Conservation (phyloP, 2,113 vertebrate genomes). For the Danio rerio region DNA sequence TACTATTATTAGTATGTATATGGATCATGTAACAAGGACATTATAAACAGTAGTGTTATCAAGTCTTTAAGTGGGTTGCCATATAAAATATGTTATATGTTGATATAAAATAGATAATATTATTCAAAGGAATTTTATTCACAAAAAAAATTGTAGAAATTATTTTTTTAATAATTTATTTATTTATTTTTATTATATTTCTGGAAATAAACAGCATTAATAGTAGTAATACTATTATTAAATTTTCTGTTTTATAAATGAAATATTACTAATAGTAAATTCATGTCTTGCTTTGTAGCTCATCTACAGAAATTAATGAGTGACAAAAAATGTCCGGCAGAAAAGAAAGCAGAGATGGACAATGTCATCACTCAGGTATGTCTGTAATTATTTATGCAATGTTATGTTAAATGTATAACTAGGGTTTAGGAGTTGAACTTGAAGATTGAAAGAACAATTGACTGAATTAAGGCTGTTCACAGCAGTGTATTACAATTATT, state of each 20-base stretch:
- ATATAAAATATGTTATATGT: too few species aligned
- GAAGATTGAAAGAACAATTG: not conserved
- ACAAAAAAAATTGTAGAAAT: too few species aligned
- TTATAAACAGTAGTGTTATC: too few species aligned
- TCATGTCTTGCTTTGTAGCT: constrained; percentile 70
- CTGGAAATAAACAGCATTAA: not conserved
- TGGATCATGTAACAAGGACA: too few species aligned
- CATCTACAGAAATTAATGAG: constrained; percentile 97
- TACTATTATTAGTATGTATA: too few species aligned
- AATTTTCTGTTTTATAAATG: not conserved
- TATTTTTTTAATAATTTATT: too few species aligned
- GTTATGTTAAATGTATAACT: not conserved
- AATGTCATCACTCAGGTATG: constrained; percentile 88
- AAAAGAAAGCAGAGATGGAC: constrained; percentile 95
- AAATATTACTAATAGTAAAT: not conserved
- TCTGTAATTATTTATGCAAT: not conserved
- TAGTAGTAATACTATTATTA: not conserved
- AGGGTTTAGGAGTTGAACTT: not conserved
- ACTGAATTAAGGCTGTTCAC: not conserved
- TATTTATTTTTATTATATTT: not conserved
- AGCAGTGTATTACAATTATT: not conserved
- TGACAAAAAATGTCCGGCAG: constrained; percentile 92
- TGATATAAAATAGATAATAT: too few species aligned
- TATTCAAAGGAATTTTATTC: too few species aligned
- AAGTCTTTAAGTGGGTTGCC: too few species aligned